Evolutionary conservation across 2,888 invertebrate genomes (phyloP), one percentile per base, ranked within the genome.

Genomic region (Drosophila peninsularis): DNA sequence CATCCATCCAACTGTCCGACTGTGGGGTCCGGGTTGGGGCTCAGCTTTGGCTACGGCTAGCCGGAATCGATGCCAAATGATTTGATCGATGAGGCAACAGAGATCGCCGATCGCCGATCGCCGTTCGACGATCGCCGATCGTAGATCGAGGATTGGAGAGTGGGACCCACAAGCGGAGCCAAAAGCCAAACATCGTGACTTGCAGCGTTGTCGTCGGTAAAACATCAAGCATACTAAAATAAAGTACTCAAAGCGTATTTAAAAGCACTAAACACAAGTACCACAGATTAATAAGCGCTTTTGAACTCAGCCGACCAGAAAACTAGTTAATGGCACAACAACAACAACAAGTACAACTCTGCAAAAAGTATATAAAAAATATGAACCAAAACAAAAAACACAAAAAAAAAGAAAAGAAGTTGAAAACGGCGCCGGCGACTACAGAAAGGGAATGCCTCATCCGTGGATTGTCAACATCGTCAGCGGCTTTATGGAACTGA

Each of bases 221-320:
- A 89, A 89, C 89, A 89, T 90, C 87, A 90, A 90, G 82, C 76
- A 63, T 79, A 79, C 90, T 88, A 82, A 76, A 90, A 90, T 90
- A 80, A 89, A 90, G 90, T 90, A 87, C 88, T 90, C 90, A 90
- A 90, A 88, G 88, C 81, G 76, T 90, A 88, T 90, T 90, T 80
- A 85, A 85, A 90, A 87, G 83, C 82, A 88, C 84, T 85, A 89
- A 87, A 83, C 82, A 83, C 85, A 86, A 90, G 85, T 89, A 89
- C 88, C 81, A 84, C 77, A 89, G 90, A 90, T 90, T 91, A 90
- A 88, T 90, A 91, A 91, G 87, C 80, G 90, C 82, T 87, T 91
- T 91, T 91, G 91, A 91, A 90, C 82, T 91, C 89, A 81, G 82
- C 90, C 90, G 90, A 90, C 90, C 89, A 90, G 89, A 89, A 90